A percentile compares a stretch with the other conserved stretches of the same genome.
Conservation (phyloP, 2,113 vertebrate genomes). For the Eupsittula cactorum region DNA sequence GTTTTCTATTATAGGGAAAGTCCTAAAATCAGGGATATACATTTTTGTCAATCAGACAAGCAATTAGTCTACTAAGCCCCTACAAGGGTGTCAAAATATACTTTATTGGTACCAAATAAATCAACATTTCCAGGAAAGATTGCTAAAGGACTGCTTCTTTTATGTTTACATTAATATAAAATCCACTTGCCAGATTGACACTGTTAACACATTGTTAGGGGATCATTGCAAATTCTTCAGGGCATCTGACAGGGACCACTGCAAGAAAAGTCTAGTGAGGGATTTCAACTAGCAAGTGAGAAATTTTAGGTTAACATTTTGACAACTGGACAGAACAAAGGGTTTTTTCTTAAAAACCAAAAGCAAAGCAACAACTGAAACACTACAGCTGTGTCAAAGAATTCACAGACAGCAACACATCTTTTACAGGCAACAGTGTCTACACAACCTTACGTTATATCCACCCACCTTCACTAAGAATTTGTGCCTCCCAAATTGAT, state of each 20-base stretch:
- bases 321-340: not conserved
- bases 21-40: not conserved
- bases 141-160: not conserved
- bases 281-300: slow-evolving; percentile 5
- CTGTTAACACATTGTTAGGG: not conserved
- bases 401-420: not conserved
- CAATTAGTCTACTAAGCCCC: slow-evolving; percentile 19
- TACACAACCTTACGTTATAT: not conserved
- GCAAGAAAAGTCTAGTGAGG: not conserved
- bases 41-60: not conserved
- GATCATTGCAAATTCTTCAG: slow-evolving; percentile 7
- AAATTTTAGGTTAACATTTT: not conserved
- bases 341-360: not conserved
- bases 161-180: slow-evolving; percentile 17
- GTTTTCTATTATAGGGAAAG: not conserved
- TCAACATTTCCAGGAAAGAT: not conserved
- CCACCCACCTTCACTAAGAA: not conserved
- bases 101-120: slow-evolving; percentile 41
- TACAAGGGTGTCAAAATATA: slow-evolving; percentile 35
- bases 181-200: not conserved
- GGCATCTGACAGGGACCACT: not conserved
- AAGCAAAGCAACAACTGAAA: not conserved
- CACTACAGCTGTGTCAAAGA: not conserved
- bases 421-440: not conserved
- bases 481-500: not conserved